These are phyloP conservation scores for human DNA, from an alignment of 2,113 vertebrate species.

Conservation along the genomic window DNA sequence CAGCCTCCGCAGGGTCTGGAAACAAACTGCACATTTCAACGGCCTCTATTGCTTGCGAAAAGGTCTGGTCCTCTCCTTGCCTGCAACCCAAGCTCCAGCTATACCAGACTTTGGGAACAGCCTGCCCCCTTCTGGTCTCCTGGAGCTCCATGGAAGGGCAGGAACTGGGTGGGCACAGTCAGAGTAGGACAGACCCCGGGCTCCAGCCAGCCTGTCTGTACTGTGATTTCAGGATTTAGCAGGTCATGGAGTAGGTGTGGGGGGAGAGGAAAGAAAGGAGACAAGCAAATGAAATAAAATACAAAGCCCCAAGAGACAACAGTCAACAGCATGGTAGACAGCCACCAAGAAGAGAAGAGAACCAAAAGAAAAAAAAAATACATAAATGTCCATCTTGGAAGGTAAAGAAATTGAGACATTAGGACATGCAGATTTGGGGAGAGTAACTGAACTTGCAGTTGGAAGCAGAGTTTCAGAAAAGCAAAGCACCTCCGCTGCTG, in stretches of 20 bases:
- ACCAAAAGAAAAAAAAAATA: background rate
- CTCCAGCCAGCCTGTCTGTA: background rate
- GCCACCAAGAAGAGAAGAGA: too few relatives aligned
- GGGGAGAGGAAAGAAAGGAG: background rate
- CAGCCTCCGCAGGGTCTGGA: background rate
- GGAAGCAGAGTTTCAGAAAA: background rate
- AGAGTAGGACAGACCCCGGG: background rate
- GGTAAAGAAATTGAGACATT: background rate
- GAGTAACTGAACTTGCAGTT: background rate
- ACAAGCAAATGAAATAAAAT: background rate
- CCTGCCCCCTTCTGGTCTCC: slow-evolving; percentile 76
- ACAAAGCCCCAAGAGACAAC: background rate
- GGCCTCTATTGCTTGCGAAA: background rate
- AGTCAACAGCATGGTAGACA: background rate
- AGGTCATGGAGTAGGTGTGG: background rate
- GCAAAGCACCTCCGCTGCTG: background rate
- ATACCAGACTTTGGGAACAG: slow-evolving; percentile 56
- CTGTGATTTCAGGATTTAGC: background rate
- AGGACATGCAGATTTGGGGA: background rate
- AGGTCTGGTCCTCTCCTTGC: background rate
- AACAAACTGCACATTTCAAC: background rate
- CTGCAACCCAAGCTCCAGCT: background rate
- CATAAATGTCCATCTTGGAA: fast-evolving
- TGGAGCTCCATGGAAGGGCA: slow-evolving; percentile 53
- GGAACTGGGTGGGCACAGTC: slow-evolving; percentile 35